phyloP scores from a whole-genome alignment of 2,797 vertebrate genomes.

The Rhincodon typus region DNA sequence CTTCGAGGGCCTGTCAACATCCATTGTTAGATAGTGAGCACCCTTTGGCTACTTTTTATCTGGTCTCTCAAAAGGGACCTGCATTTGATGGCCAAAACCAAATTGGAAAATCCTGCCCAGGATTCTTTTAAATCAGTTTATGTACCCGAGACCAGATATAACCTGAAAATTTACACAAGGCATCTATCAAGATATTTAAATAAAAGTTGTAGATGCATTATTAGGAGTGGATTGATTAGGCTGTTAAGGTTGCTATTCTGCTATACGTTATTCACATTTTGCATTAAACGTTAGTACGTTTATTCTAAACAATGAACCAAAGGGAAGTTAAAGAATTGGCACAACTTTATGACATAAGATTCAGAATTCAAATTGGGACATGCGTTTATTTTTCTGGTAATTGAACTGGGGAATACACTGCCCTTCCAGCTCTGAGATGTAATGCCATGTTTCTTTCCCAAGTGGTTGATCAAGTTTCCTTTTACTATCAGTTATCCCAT shows the following conservation, averaged over 20 bases:
- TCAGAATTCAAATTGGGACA: neutral
- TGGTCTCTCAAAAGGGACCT: too few relatives aligned
- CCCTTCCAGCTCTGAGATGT: neutral
- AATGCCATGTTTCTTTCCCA: neutral
- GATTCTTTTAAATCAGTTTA: neutral
- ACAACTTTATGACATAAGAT: neutral
- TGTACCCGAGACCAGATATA: neutral
- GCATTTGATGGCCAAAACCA: too few relatives aligned
- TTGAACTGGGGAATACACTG: neutral
- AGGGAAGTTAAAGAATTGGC: neutral
- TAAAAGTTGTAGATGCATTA: neutral
- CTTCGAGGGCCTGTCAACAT: too few relatives aligned
- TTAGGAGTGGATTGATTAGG: neutral
- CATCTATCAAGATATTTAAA: neutral
- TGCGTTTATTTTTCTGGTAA: neutral
- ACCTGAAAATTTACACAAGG: neutral
- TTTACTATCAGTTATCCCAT: neutral
- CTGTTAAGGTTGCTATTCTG: slow-evolving; percentile 12
- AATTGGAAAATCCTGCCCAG: neutral
- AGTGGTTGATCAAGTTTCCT: neutral
- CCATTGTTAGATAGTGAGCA: too few relatives aligned
- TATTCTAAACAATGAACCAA: neutral
- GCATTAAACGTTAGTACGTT: neutral
- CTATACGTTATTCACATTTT: neutral
- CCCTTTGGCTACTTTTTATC: too few relatives aligned